Base-by-base conservation (phyloP, 2,888 invertebrate genomes). In the Oegoconia quadripuncta region DNA sequence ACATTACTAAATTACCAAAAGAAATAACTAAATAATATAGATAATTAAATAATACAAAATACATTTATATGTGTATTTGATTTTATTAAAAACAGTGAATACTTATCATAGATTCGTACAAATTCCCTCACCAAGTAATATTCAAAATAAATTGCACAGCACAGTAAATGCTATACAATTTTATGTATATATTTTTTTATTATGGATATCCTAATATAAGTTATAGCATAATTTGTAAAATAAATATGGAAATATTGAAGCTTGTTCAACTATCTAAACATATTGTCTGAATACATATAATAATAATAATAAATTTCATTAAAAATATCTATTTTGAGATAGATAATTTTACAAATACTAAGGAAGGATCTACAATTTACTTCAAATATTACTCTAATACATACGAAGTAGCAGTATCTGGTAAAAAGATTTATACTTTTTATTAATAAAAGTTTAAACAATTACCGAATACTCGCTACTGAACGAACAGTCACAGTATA, bases 141-240 rank as follows among this genome's bases (percentile, higher is more conserved):
- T 75, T 76, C 75, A 44, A 76, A 81, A 69, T 70, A 78, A 75
- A 74, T 58, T 68, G 65, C 48, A n/a, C n/a, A n/a, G n/a, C n/a
- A n/a, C n/a, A n/a, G n/a, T n/a, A n/a, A n/a, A n/a, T n/a, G n/a
- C n/a, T n/a, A n/a, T n/a, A n/a, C n/a, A n/a, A n/a, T n/a, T n/a
- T n/a, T n/a, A n/a, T n/a, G n/a, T n/a, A n/a, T n/a, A n/a, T n/a
- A n/a, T n/a, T n/a, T n/a, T n/a, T n/a, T n/a, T n/a, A n/a, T n/a
- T n/a, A n/a, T n/a, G n/a, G n/a, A n/a, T n/a, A n/a, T n/a, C n/a
- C n/a, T n/a, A n/a, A n/a, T n/a, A n/a, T n/a, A n/a, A n/a, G n/a
- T n/a, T n/a, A n/a, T n/a, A n/a, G n/a, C n/a, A n/a, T n/a, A n/a
- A n/a, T n/a, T n/a, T n/a, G n/a, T n/a, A n/a, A n/a, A n/a, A n/a